Evolutionary conservation across 2,113 vertebrate genomes (phyloP), one percentile per base, ranked within the genome.

Genomic region (Caranx ignobilis): DNA sequence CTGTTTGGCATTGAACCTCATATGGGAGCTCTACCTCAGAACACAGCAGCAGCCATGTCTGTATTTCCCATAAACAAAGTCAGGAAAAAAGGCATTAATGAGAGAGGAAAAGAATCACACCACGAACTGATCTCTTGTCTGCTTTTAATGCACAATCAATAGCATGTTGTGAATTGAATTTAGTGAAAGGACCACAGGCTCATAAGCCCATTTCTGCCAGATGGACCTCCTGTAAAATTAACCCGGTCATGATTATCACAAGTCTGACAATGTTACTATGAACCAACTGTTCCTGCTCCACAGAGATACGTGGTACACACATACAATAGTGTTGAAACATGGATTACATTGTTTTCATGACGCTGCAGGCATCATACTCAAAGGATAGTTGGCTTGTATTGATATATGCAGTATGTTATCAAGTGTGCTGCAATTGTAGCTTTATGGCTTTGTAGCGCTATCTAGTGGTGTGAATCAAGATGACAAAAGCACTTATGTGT

Each of bases 401-500:
- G 13, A 47, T 47, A 47, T 11, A 47, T 16, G 16, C 45, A 6
- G 37, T 37, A 37, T 37, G 16, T 47, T 15, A 47, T 26, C 4
- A 31, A 39, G 47, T 19, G 19, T 10, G 18, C 4, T 34, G 1
- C n/a, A 3, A 19, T 18, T 2, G 16, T 4, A 54, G 10, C 18
- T 74, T 64, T 52, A 48, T 5, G 1, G 6, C 35, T 52, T 43
- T 72, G 61, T 16, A 85, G 45, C 79, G 4, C 77, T 88, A 87
- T 43, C 88, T 81, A 50, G 55, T 83, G 90, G 85, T 64, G 19
- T n/a, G 13, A 47, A 9, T 52, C 31, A 26, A 19, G 16, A 78
- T 61, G 26, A 78, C 84, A 88, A 73, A 76, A 85, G 82, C 11
- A 81, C 15, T 21, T 26, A 2, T 11, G 52, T 18, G 13, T 31